phyloP scores from a whole-genome alignment of 2,888 invertebrate genomes.

The Torymus auratus region DNA sequence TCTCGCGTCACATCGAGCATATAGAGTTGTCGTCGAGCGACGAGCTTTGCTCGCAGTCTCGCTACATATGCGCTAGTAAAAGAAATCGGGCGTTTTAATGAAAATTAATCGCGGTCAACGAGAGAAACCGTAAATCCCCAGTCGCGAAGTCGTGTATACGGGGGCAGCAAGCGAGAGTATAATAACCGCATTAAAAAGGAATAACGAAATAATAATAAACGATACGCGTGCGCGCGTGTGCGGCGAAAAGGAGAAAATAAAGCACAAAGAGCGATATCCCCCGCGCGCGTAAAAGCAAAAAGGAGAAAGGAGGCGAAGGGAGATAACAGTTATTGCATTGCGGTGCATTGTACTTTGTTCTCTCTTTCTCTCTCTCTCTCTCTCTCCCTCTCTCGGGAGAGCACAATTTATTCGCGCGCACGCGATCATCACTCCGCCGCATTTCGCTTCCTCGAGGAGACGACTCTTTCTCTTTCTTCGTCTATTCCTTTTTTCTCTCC shows the following conservation, averaged over 20 bases:
- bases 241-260: constrained; percentile 18
- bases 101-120: constrained; percentile 4
- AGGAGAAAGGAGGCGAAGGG: constrained; percentile 32
- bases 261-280: neutral
- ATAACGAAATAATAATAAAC: constrained; percentile 23
- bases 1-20: constrained; percentile 7
- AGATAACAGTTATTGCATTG: constrained; percentile 59
- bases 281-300: constrained; percentile 19
- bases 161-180: neutral
- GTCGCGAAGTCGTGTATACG: neutral
- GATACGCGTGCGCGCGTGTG: neutral
- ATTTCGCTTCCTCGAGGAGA: constrained; percentile 53
- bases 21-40: neutral
- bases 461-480: constrained; percentile 28
- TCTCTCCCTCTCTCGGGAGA: constrained; percentile 22
- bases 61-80: neutral
- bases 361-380: constrained; percentile 26
- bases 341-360: constrained; percentile 59
- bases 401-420: constrained; percentile 59
- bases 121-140: neutral
- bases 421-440: constrained; percentile 58
- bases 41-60: too few species aligned
- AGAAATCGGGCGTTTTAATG: constrained; percentile 18
- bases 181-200: constrained; percentile 32
- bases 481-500: constrained; percentile 25